Base-by-base conservation (phyloP, 2,888 invertebrate genomes). In the Lepidochrysops patricia region DNA sequence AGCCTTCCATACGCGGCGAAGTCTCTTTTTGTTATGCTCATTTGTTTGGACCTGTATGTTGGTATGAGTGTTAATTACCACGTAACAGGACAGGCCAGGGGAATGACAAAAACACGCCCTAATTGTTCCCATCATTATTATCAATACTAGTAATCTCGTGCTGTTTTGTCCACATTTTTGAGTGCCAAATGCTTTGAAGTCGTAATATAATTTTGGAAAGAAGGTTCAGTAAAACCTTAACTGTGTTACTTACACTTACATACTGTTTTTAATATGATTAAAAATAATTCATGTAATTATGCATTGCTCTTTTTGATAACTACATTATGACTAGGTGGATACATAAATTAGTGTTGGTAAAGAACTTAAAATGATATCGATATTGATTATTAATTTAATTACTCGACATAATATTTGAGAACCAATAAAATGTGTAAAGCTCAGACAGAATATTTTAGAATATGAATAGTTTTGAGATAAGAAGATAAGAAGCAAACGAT, bases 61-160 rank as follows among this genome's bases (percentile, higher is more conserved):
- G 77, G 75, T 76, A 77, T 74, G 66, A 65, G 69, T 64, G 68
- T 73, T 79, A 80, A 81, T 81, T 77, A 71, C 71, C 64, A 67
- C 68, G 74, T 77, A 75, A 74, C 69, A 70, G 71, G 69, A 72
- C 74, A 68, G 72, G 72, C 64, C 61, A 64, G 67, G 61, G 67
- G 66, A 67, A 67, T 64, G 66, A 74, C 71, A 82, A 84, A 83
- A 84, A 82, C 63, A 68, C 62, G 64, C 67, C 80, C 79, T 81
- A 84, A 83, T 81, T 80, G 77, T 75, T 61, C 62, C 66, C 66
- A 68, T 69, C 67, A 69, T 73, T 76, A 79, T 80, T 77, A 76
- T 75, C 76, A 78, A 70, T 72, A 76, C 49, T 34, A 58, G 32
- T 52, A 50, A 56, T 57, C 61, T 27, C 34, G 37, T 29, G 37